Conservation (phyloP, 53 echinoderm and acorn worm species). For the Echinarachnius parma region DNA sequence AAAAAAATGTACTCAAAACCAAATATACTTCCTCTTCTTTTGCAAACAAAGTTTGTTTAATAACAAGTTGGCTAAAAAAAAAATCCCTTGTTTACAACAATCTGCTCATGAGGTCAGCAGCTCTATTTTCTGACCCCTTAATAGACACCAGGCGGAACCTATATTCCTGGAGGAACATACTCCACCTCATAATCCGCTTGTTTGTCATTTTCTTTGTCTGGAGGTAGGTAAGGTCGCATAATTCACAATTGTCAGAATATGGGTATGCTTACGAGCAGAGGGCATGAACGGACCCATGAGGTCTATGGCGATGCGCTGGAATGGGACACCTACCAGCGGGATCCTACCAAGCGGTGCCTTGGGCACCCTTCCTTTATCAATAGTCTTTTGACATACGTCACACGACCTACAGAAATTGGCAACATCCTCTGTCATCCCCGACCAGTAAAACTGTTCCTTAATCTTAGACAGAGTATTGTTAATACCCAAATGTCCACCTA, state of each 20-base stretch:
- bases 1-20: too few relatives aligned
- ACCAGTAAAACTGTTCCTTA: conserved; percentile 12
- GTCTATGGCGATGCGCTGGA: conserved; percentile 49
- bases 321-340: conserved; percentile 30
- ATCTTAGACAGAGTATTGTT: conserved; percentile 33
- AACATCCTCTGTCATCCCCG: conserved; percentile 3
- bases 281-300: conserved; percentile 54
- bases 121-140: too few relatives aligned
- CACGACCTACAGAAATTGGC: conserved; percentile 34
- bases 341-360: conserved; percentile 41
- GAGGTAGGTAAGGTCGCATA: too few relatives aligned
- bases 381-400: conserved; percentile 22
- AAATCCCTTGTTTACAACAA: too few relatives aligned
- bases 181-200: too few relatives aligned
- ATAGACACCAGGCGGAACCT: too few relatives aligned
- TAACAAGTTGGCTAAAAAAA: too few relatives aligned
- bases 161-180: too few relatives aligned
- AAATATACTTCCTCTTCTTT: too few relatives aligned
- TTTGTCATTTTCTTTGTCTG: too few relatives aligned
- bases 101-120: too few relatives aligned
- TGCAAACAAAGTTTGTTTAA: too few relatives aligned
- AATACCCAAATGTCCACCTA: conserved; percentile 4
- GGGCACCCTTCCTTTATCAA: conserved; percentile 44
- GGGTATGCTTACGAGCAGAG: conserved; percentile 10
- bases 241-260: conserved; percentile 27